Conservation (phyloP, 2,113 vertebrate species). For the Hydrochoerus hydrochaeris region DNA sequence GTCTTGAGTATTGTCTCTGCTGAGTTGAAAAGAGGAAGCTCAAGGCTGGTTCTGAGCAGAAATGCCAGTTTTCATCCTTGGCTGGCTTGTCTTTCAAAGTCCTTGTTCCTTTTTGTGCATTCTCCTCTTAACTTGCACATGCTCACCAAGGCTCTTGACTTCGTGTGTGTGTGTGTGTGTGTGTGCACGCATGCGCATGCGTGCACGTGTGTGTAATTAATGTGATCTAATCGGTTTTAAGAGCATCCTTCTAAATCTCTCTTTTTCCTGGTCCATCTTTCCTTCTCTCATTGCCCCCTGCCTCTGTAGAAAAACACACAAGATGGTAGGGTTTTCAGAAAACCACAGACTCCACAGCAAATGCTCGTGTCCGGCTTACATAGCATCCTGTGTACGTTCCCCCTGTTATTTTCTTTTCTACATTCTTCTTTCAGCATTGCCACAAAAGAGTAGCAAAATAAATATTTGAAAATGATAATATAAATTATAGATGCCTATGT, state of each 20-base stretch:
- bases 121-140: background rate
- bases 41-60: background rate
- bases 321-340: background rate
- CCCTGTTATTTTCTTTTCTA: background rate
- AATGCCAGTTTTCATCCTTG: background rate
- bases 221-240: background rate
- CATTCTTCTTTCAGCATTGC: background rate
- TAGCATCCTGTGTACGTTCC: background rate
- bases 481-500: background rate
- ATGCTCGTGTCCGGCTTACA: background rate
- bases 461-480: background rate
- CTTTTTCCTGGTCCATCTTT: background rate
- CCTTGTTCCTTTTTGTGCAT: background rate
- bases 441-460: background rate
- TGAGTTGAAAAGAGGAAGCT: background rate
- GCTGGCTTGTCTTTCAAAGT: background rate
- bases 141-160: background rate
- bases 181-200: background rate
- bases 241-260: background rate
- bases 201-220: background rate
- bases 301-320: background rate
- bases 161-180: background rate
- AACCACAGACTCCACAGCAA: background rate
- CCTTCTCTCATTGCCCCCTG: background rate
- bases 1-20: background rate